These are phyloP conservation scores for Passer montanus DNA, from an alignment of 2,113 vertebrate genomes.

Conservation along the genomic window DNA sequence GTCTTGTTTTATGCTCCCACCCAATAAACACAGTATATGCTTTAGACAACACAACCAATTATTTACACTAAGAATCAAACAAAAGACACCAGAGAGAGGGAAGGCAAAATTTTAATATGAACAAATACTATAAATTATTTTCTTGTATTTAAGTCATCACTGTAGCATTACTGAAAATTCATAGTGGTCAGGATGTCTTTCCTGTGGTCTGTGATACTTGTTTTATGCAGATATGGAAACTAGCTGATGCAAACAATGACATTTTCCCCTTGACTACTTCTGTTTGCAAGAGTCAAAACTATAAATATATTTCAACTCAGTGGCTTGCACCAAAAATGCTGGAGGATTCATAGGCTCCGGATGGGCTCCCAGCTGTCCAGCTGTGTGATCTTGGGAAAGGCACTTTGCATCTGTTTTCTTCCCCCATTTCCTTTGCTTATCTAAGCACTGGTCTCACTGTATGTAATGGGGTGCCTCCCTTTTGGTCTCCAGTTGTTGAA, in stretches of 20 bases:
- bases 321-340: background rate
- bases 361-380: background rate
- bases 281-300: background rate
- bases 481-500: background rate
- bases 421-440: conserved; percentile 38
- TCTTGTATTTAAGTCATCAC: background rate
- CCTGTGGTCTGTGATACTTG: background rate
- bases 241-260: background rate
- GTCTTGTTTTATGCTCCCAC: background rate
- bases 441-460: background rate
- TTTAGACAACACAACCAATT: background rate
- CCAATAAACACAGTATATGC: background rate
- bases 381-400: conserved; percentile 10
- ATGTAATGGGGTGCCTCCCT: background rate
- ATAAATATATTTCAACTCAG: background rate
- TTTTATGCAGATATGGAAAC: background rate
- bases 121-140: background rate
- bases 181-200: background rate
- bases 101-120: background rate
- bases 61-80: conserved; percentile 23
- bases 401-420: conserved; percentile 26
- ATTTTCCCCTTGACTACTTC: background rate
- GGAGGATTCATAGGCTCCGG: background rate
- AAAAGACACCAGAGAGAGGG: background rate
- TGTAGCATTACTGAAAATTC: background rate